A percentile compares a stretch with the other conserved stretches of the same genome.
These are phyloP conservation scores for Chunga burmeisteri DNA, from an alignment of 2,113 vertebrate species.

Conservation along the genomic window DNA sequence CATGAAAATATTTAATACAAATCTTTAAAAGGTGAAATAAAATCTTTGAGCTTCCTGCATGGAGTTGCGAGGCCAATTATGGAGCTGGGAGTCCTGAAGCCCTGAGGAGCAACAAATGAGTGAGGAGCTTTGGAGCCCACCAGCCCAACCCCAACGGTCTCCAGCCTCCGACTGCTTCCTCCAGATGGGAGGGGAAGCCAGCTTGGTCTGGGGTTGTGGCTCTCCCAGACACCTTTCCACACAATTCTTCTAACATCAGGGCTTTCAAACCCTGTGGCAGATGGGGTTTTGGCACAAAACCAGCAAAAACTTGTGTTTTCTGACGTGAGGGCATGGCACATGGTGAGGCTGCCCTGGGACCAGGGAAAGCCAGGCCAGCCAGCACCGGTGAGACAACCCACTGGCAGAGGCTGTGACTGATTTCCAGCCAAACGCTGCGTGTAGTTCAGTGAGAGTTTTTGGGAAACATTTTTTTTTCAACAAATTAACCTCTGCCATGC, in stretches of 20 bases:
- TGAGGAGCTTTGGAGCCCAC: background rate
- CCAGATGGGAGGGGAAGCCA: background rate
- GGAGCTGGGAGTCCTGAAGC: background rate
- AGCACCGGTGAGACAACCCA: background rate
- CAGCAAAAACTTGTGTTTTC: background rate
- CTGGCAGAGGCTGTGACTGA: background rate
- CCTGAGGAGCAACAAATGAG: background rate
- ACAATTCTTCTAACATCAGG: background rate
- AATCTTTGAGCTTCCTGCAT: background rate
- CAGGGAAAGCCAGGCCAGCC: background rate
- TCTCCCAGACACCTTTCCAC: background rate
- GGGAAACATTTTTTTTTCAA: background rate
- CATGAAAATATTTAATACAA: background rate
- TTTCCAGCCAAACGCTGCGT: background rate
- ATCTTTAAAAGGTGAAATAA: background rate
- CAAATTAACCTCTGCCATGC: background rate
- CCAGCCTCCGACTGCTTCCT: background rate
- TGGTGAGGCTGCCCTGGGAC: background rate
- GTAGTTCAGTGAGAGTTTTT: background rate
- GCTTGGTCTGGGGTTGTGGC: background rate
- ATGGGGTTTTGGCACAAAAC: background rate
- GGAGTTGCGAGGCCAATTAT: background rate
- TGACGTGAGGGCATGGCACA: background rate
- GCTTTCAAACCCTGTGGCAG: background rate
- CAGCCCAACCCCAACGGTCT: background rate